These are phyloP conservation scores for Taxidea taxus DNA, from an alignment of 2,113 vertebrate genomes.

Conservation along the genomic window DNA sequence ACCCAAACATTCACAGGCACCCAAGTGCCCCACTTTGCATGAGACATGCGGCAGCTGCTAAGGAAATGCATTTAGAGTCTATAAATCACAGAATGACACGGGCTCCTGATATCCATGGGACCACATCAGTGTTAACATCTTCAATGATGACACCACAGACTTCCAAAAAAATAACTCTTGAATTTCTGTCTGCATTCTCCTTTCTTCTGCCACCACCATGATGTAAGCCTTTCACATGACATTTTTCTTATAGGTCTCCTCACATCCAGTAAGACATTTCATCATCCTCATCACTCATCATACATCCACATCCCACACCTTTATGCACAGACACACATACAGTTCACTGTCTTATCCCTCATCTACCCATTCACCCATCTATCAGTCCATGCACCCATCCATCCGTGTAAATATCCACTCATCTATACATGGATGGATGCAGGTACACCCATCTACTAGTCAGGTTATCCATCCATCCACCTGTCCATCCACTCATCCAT, in stretches of 20 bases:
- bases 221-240: not conserved
- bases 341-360: not conserved
- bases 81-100: not conserved
- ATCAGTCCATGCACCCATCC: no score
- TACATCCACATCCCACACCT: not conserved
- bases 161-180: not conserved
- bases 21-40: not conserved
- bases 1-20: no score
- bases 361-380: not conserved
- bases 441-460: not conserved
- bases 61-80: not conserved
- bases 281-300: not conserved
- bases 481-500: accelerated
- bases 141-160: not conserved
- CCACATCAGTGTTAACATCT: not conserved
- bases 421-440: no score
- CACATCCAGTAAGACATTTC: not conserved
- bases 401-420: not conserved
- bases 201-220: not conserved
- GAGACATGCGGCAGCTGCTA: not conserved
- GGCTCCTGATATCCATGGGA: not conserved
- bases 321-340: not conserved
- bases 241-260: not conserved
- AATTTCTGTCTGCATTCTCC: not conserved
- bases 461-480: no score